These are phyloP conservation scores for Autographa gamma DNA, from an alignment of 2,888 invertebrate species.

Conservation along the genomic window DNA sequence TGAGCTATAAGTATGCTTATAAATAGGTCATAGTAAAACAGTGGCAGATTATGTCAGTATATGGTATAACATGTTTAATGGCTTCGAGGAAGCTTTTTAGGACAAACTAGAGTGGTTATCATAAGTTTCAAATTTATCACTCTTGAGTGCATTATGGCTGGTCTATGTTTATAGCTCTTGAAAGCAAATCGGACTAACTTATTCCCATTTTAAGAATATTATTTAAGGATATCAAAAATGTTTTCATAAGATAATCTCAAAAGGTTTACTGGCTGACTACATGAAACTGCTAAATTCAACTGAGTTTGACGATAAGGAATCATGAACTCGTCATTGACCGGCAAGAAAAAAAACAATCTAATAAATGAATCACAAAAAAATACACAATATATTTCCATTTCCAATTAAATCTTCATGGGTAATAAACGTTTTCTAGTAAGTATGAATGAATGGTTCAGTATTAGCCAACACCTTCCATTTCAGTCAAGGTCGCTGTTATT, in stretches of 20 bases:
- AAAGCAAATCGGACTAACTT: background rate
- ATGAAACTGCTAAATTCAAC: too few species aligned
- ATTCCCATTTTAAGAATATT: too few species aligned
- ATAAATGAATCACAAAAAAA: slow-evolving; percentile 3
- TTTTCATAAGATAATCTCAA: too few species aligned
- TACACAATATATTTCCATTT: slow-evolving; percentile 31
- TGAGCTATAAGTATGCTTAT: background rate
- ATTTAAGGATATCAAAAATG: too few species aligned
- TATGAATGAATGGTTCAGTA: slow-evolving; percentile 21
- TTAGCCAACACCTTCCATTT: slow-evolving; percentile 21
- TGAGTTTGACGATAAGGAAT: too few species aligned
- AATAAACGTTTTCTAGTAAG: slow-evolving; percentile 26
- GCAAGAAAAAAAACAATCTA: slow-evolving; percentile 5
- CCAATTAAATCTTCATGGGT: slow-evolving; percentile 12
- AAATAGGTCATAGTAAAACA: background rate
- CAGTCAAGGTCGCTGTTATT: slow-evolving; percentile 44
- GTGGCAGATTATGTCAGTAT: background rate
- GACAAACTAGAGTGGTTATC: background rate
- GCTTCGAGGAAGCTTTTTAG: background rate
- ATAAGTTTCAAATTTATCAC: background rate
- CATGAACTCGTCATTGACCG: slow-evolving; percentile 34
- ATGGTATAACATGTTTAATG: background rate
- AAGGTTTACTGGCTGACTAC: too few species aligned
- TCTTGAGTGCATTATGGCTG: background rate
- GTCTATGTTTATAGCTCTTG: background rate